Conservation (phyloP, 2,113 vertebrate species). For the Rhinopithecus roxellana region DNA sequence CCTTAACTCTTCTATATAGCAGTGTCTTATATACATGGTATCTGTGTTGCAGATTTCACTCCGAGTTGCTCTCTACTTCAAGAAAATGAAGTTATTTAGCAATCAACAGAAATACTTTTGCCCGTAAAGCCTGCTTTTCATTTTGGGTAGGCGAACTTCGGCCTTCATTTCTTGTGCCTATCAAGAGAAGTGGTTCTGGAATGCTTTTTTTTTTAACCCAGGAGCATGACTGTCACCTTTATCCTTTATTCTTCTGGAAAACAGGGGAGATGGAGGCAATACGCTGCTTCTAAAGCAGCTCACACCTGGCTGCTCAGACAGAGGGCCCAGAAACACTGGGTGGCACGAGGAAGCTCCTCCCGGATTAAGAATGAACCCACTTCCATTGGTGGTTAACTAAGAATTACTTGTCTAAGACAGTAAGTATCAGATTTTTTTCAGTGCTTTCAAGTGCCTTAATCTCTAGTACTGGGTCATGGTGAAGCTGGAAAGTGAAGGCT, state of each 20-base stretch:
- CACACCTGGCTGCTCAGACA: not conserved
- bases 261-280: rapidly evolving
- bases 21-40: rapidly evolving
- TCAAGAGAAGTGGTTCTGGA: not conserved
- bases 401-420: not conserved
- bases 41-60: not conserved
- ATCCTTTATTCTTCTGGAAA: not conserved
- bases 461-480: not conserved
- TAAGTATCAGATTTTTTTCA: not conserved
- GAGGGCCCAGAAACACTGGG: not conserved
- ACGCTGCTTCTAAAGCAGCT: not conserved
- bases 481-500: not conserved
- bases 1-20: not conserved
- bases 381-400: not conserved
- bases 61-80: not conserved
- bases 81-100: not conserved
- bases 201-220: not conserved
- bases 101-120: not conserved
- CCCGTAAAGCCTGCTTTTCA: not conserved
- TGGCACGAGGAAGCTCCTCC: not conserved
- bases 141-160: not conserved
- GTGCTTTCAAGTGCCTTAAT: not conserved
- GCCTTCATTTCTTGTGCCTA: not conserved
- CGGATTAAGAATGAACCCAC: too few relatives aligned
- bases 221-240: not conserved